A percentile compares a stretch with the other conserved stretches of the same genome.
Evolutionary conservation across 2,113 vertebrate species (phyloP).

Genomic region (Phainopepla nitens): DNA sequence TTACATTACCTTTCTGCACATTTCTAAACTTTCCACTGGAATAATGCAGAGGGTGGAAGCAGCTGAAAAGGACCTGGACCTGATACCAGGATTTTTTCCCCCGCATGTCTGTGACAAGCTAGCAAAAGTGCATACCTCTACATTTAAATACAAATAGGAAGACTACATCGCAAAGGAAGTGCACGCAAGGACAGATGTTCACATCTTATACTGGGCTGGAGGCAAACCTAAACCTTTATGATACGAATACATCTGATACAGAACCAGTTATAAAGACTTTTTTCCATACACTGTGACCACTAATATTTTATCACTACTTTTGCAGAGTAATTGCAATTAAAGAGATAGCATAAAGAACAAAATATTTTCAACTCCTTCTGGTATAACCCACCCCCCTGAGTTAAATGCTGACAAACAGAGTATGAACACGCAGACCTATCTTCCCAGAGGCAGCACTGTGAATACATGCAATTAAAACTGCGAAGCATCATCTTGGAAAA

Average conservation of each 20-base stretch:
- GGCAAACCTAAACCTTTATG: neutral
- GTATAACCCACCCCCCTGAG: neutral
- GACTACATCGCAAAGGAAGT: neutral
- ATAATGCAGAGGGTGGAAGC: neutral
- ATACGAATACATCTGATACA: neutral
- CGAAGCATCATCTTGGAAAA: neutral
- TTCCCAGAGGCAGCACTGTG: neutral
- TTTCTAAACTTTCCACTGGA: neutral
- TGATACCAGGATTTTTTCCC: rapidly evolving
- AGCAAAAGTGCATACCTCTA: neutral
- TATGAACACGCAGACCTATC: neutral
- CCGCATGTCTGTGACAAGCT: neutral
- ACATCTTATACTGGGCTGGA: neutral
- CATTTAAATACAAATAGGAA: neutral
- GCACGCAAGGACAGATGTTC: neutral
- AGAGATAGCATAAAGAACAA: neutral
- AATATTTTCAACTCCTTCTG: neutral
- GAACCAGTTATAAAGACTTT: neutral
- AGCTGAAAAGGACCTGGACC: neutral
- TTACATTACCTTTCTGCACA: neutral
- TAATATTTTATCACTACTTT: neutral
- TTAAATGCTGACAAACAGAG: neutral
- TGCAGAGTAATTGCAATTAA: neutral
- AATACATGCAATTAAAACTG: neutral
- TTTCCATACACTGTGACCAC: neutral